Conservation (phyloP, 2,113 vertebrate genomes). For the Poeciliopsis occidentalis region DNA sequence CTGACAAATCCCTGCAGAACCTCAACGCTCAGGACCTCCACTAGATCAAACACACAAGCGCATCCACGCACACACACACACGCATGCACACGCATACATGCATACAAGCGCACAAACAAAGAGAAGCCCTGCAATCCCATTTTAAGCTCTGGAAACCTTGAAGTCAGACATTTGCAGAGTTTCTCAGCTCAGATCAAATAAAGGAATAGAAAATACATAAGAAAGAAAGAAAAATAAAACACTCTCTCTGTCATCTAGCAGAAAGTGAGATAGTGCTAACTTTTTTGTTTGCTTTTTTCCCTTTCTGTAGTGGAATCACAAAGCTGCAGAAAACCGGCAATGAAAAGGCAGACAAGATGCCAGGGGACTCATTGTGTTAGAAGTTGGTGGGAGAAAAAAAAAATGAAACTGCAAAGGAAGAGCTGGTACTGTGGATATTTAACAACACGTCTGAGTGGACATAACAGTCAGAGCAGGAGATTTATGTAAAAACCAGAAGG, state of each 20-base stretch:
- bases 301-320: slow-evolving; percentile 54
- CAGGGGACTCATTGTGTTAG: slow-evolving; percentile 35
- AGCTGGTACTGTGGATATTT: slow-evolving; percentile 41
- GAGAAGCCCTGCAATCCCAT: slow-evolving; percentile 56
- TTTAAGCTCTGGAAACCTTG: slow-evolving; percentile 62
- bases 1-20: slow-evolving; percentile 61
- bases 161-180: slow-evolving; percentile 62
- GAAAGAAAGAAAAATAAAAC: slow-evolving; percentile 26
- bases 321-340: slow-evolving; percentile 51
- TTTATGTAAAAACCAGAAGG: slow-evolving; percentile 57
- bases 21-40: slow-evolving; percentile 52
- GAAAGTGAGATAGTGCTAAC: slow-evolving; percentile 37
- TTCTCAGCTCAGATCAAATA: slow-evolving; percentile 66
- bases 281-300: slow-evolving; percentile 49
- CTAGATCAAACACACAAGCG: slow-evolving; percentile 23
- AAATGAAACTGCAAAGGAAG: slow-evolving; percentile 38
- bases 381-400: slow-evolving; percentile 9
- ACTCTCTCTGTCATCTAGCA: slow-evolving; percentile 40
- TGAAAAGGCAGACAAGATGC: slow-evolving; percentile 56
- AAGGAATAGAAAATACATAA: slow-evolving; percentile 37
- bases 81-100: too few relatives aligned
- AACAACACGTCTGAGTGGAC: slow-evolving; percentile 29
- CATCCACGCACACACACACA: too few relatives aligned
- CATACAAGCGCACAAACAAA: slow-evolving; percentile 8
- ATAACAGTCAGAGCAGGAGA: slow-evolving; percentile 55